phyloP scores from a whole-genome alignment of 2,113 vertebrate genomes.

The Nothocercus nigrocapillus region DNA sequence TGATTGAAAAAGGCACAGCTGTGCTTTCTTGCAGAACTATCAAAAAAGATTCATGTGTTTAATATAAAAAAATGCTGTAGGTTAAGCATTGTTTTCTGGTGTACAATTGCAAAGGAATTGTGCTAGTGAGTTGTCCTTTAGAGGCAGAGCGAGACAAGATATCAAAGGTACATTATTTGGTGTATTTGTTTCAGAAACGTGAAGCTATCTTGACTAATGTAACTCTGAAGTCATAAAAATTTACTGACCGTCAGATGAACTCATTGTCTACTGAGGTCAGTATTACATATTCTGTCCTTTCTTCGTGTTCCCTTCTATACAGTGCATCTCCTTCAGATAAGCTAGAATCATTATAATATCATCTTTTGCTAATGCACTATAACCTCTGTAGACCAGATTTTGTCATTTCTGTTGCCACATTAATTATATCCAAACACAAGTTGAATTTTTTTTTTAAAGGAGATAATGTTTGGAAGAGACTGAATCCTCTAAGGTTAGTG shows the following conservation, averaged over 20 bases:
- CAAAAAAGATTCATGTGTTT: neutral
- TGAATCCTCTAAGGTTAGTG: constrained; percentile 55
- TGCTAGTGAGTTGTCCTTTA: neutral
- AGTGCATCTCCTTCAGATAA: neutral
- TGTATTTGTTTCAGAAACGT: neutral
- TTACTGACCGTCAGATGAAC: neutral
- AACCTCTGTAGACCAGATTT: constrained; percentile 13
- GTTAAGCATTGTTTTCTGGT: neutral
- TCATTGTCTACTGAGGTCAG: neutral
- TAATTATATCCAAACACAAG: constrained; percentile 43
- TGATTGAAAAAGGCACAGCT: neutral
- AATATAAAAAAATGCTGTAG: neutral
- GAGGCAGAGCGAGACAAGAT: neutral
- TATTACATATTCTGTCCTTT: neutral
- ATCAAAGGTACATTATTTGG: neutral
- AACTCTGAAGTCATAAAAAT: neutral
- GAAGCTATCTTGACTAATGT: neutral
- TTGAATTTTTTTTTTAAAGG: constrained; percentile 39
- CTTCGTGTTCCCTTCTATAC: neutral
- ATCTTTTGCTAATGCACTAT: neutral
- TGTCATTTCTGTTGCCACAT: constrained; percentile 25
- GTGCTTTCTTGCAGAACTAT: neutral
- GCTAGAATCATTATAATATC: neutral
- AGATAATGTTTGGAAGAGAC: constrained; percentile 33
- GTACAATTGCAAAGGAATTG: neutral